Percentiles rank a stretch among this genome's conserved stretches.
phyloP scores from a whole-genome alignment of 2,888 invertebrate species.

The Acleris emargana region DNA sequence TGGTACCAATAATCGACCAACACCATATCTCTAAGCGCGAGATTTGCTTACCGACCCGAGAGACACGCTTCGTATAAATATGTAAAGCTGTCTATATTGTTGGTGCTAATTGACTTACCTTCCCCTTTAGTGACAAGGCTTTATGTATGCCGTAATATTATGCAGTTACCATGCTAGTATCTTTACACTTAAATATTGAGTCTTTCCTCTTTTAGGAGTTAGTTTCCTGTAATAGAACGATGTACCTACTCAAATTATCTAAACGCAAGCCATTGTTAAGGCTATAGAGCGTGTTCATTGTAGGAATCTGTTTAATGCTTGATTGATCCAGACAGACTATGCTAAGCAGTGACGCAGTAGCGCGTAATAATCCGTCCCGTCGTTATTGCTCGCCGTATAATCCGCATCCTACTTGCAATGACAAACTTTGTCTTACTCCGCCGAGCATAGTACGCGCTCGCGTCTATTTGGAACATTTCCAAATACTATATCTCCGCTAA shows the following conservation, averaged over 20 bases:
- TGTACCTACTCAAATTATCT: no score
- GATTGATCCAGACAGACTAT: slow-evolving; percentile 9
- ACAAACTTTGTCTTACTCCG: slow-evolving; percentile 30
- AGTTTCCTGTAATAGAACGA: no score
- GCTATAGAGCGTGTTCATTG: no score
- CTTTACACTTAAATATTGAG: background rate
- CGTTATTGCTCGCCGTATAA: slow-evolving; percentile 18
- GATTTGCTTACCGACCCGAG: no score
- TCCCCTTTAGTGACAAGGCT: slow-evolving; percentile 2
- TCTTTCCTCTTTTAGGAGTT: no score
- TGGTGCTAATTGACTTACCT: slow-evolving; percentile 3
- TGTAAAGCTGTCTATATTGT: background rate
- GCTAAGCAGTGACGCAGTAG: slow-evolving; percentile 17
- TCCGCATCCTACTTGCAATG: slow-evolving; percentile 30
- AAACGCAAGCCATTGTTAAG: slow-evolving; percentile 2
- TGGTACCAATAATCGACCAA: no score
- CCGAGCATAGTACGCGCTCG: slow-evolving; percentile 7
- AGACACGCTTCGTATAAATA: background rate
- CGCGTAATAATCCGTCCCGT: slow-evolving; percentile 7
- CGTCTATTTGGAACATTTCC: slow-evolving; percentile 27
- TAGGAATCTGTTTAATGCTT: background rate
- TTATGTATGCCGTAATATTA: background rate
- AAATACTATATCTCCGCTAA: slow-evolving; percentile 32
- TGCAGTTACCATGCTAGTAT: background rate
- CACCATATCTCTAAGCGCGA: no score